Evolutionary conservation across 1,140 invertebrate species (phyloP).

Genomic region (Amphibalanus amphitrite): DNA sequence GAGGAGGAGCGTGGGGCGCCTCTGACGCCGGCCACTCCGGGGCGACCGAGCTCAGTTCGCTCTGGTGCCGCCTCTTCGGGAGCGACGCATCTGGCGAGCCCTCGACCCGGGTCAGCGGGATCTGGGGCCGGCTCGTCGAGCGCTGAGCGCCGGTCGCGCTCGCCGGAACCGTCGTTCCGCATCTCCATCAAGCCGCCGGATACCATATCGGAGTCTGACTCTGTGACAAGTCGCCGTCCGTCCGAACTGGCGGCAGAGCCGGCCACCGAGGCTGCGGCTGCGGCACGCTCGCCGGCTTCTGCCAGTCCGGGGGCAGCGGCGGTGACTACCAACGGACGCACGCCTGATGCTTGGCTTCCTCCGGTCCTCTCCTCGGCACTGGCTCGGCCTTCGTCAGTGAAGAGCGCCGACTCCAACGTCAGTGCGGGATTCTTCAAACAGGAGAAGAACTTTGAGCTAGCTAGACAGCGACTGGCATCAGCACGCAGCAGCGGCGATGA

Average conservation of each 20-base stretch:
- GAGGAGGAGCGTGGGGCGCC: slow-evolving; percentile 15
- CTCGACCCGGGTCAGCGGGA: background rate
- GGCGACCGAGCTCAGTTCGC: background rate
- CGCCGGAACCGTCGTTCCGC: background rate
- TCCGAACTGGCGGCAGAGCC: background rate
- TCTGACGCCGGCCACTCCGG: no score
- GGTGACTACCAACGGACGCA: background rate
- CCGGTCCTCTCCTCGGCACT: background rate
- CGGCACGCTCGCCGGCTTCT: no score
- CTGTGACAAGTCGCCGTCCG: background rate
- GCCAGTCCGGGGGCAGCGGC: background rate
- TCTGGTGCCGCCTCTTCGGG: no score
- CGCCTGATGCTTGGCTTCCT: background rate
- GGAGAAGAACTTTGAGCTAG: slow-evolving; percentile 86
- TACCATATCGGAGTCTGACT: background rate
- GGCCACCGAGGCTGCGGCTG: background rate
- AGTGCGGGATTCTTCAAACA: slow-evolving; percentile 70
- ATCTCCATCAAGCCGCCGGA: background rate
- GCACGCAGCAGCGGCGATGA: slow-evolving; percentile 31
- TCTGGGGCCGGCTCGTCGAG: background rate
- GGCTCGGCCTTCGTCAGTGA: background rate
- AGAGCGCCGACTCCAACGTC: background rate
- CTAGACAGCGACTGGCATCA: slow-evolving; percentile 88
- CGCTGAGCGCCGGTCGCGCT: background rate
- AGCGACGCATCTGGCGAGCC: background rate